Evolutionary conservation across 2,113 vertebrate genomes (phyloP), one percentile per base, ranked within the genome.

Genomic region (Sprattus sprattus): DNA sequence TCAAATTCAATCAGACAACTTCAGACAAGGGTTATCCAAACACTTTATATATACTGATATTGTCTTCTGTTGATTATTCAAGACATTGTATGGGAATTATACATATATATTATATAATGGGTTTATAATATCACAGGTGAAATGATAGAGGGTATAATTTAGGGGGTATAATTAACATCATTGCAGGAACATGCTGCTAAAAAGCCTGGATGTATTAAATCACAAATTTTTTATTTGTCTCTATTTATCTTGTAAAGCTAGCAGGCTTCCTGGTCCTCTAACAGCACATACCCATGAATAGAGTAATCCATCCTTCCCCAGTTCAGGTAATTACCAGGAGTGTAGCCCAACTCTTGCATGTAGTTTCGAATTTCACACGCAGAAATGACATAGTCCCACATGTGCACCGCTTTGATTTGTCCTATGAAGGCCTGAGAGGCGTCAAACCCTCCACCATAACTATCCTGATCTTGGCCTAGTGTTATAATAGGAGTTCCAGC

Each of bases 341-440:
- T 71, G 25, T 71, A 11, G 1, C 10, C 64, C 8, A 71, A 28
- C 0, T 10, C 64, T 13, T 71, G 64, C 64, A 71, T 71, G 28
- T 71, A 71, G 25, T 3, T 71, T 9, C 32, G 28, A 9, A 71
- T 71, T 71, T 71, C 64, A 71, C 64, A 71, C 2, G 64, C 25
- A 71, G 64, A 71, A 71, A 71, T 71, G 64, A 15, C 64, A 32
- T 71, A 25, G 25, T 71, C 64, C 64, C 64, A 71, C 64, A 71
- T 71, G 3, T 71, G 64, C n/a, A 71, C 64, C 32, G 28, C 64
- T 71, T 2, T 71, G 13, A 71, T 71, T 0, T 71, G 64, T 1
- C 25, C 64, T 9, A 13, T 71, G 64, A 71, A 71, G 32, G 25
- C 25, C 64, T 71, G 64, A 2, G 7, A 32, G 7, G 25, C 25